These are phyloP conservation scores for Nephrotoma appendiculata DNA, from an alignment of 2,888 invertebrate species.

Conservation along the genomic window DNA sequence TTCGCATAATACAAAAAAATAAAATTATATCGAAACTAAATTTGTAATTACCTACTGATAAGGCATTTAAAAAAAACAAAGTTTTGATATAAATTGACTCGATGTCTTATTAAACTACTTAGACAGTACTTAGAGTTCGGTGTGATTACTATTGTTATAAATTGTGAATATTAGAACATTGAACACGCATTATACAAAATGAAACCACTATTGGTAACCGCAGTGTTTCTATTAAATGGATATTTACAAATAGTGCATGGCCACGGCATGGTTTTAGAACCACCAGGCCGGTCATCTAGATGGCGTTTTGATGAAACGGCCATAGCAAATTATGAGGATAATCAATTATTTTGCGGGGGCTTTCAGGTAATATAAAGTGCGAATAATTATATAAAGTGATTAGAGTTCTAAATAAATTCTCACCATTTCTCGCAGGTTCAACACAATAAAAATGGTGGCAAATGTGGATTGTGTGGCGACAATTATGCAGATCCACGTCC, in stretches of 20 bases:
- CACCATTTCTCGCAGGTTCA: neutral
- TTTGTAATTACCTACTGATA: neutral
- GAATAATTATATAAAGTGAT: no score
- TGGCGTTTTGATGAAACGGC: conserved; percentile 36
- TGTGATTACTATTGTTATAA: neutral
- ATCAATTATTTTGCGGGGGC: conserved; percentile 39
- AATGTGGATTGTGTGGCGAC: conserved; percentile 43
- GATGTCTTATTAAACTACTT: neutral
- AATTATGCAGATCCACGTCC: conserved; percentile 31
- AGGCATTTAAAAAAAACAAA: neutral
- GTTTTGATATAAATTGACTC: neutral
- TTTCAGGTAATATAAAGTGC: conserved; percentile 23
- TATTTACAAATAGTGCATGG: conserved; percentile 15
- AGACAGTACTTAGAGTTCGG: neutral
- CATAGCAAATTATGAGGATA: conserved; percentile 38
- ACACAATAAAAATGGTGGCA: conserved; percentile 24
- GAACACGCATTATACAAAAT: neutral
- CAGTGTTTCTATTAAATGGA: neutral
- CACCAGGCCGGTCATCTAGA: conserved; percentile 37
- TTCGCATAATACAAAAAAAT: neutral
- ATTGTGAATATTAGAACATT: neutral
- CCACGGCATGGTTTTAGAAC: conserved; percentile 40
- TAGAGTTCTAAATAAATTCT: neutral
- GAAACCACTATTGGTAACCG: neutral
- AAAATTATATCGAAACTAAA: neutral